Base-by-base conservation (phyloP, 2,888 invertebrate species). In the Calliphora vomitoria region DNA sequence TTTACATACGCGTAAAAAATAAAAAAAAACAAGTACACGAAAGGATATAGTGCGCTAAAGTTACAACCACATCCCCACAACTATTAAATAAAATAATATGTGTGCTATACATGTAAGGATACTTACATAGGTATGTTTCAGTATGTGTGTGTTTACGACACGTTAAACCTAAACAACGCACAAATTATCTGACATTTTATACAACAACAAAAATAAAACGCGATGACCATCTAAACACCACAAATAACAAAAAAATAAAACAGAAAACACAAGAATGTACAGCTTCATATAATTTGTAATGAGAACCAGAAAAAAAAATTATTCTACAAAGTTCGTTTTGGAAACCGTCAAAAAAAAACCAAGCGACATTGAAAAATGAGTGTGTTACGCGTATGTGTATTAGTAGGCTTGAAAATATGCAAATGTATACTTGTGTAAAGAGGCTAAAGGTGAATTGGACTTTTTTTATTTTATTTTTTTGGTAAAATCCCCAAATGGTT, bases 161-260 rank as follows among this genome's bases (percentile, higher is more conserved):
- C 25, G 44, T 74, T 41, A 68, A 66, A 44, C 25, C 68, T 58
- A 78, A 78, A 62, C 41, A 72, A 41, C 25, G 62, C 62, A 82
- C 41, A 82, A 82, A 85, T 82, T 82, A 82, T 85, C 75, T 79
- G 69, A 85, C 68, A 82, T 78, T 79, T 72, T 58, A 62, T 38
- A 69, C 31, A 47, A 62, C 31, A 74, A 66, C 18, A 76, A 64
- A 82, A 72, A 72, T 20, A 78, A 81, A 76, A 74, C 83, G 85
- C 87, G 82, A 87, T 87, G 85, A 79, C 87, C 87, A 87, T 87
- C 85, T 87, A 87, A 87, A 68, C 69, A 76, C 20, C 6, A 72
- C 18, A 60, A 62, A 58, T 41, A 79, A 38, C 13, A 35, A 18
- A 53, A 79, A 79, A 84, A 71, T n/a, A 35, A 74, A 38, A n/a